A percentile compares a stretch with the other conserved stretches of the same genome.
Evolutionary conservation across 2,113 vertebrate genomes (phyloP).

Genomic region (Petromus typicus): DNA sequence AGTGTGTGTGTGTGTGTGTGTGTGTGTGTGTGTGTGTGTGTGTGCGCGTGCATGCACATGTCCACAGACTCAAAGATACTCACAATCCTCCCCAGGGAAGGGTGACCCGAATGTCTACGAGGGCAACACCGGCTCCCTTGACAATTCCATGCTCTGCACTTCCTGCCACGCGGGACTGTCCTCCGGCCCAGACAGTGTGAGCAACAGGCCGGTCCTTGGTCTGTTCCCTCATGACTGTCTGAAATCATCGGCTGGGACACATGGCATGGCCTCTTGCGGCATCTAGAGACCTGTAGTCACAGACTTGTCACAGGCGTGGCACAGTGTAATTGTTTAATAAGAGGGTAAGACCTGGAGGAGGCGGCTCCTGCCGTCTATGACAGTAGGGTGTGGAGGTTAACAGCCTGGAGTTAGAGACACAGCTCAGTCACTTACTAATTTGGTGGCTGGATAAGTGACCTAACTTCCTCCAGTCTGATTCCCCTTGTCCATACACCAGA

Average conservation of each 20-base stretch:
- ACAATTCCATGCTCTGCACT: neutral
- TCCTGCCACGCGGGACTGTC: neutral
- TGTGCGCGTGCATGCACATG: accelerated
- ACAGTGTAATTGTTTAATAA: neutral
- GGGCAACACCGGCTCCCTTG: neutral
- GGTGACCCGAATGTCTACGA: neutral
- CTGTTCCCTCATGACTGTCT: neutral
- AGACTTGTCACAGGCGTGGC: neutral
- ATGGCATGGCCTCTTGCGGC: neutral
- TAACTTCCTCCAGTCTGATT: neutral
- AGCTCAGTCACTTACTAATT: slow-evolving; percentile 19
- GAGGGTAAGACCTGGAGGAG: neutral
- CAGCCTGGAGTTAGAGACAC: neutral
- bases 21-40: neutral
- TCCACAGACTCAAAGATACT: neutral
- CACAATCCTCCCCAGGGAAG: neutral
- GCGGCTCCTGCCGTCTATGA: neutral
- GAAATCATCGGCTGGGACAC: neutral
- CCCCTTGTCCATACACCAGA: neutral
- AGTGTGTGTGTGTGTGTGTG: neutral
- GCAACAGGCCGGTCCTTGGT: neutral
- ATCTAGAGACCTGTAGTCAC: neutral
- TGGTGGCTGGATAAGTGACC: neutral
- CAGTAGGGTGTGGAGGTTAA: neutral
- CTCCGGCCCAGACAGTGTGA: neutral